A percentile compares a stretch with the other conserved stretches of the same genome.
Evolutionary conservation across 2,797 vertebrate genomes (phyloP).

Genomic region (Gymnodraco acuticeps): DNA sequence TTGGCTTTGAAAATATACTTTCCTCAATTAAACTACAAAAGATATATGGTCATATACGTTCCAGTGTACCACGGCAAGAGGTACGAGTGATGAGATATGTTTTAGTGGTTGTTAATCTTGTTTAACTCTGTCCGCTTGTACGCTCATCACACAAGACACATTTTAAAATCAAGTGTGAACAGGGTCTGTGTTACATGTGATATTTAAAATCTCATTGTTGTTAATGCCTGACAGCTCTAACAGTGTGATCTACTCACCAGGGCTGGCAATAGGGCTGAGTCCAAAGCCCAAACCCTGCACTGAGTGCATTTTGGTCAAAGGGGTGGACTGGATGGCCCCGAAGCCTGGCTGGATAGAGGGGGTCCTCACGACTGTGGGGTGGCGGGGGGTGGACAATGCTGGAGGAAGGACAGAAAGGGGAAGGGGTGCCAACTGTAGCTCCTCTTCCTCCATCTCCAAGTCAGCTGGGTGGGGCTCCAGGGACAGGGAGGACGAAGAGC

Average conservation of each 20-base stretch:
- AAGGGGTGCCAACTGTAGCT: conserved; percentile 67
- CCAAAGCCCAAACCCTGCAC: conserved; percentile 61
- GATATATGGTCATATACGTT: too few relatives aligned
- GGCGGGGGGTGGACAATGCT: conserved; percentile 78
- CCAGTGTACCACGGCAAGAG: too few relatives aligned
- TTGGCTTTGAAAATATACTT: too few relatives aligned
- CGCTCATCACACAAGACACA: too few relatives aligned
- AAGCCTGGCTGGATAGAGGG: conserved; percentile 91
- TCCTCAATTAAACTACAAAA: too few relatives aligned
- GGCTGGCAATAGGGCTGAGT: conserved; percentile 74
- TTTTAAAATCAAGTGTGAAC: too few relatives aligned
- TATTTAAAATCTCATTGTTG: neutral
- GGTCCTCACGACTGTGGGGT: conserved; percentile 91
- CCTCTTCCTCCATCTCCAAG: conserved; percentile 82
- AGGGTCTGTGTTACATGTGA: neutral
- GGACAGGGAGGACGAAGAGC: conserved; percentile 90
- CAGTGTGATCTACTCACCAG: conserved; percentile 78
- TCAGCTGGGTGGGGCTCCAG: conserved; percentile 85
- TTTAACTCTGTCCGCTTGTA: too few relatives aligned
- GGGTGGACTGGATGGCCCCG: conserved; percentile 80
- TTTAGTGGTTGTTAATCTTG: too few relatives aligned
- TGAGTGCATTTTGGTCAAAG: conserved; percentile 85
- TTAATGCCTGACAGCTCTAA: neutral
- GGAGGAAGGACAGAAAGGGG: conserved; percentile 54
- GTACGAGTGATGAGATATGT: too few relatives aligned